These are phyloP conservation scores for Drosophila funebris DNA, from an alignment of 1,140 invertebrate genomes.

Conservation along the genomic window DNA sequence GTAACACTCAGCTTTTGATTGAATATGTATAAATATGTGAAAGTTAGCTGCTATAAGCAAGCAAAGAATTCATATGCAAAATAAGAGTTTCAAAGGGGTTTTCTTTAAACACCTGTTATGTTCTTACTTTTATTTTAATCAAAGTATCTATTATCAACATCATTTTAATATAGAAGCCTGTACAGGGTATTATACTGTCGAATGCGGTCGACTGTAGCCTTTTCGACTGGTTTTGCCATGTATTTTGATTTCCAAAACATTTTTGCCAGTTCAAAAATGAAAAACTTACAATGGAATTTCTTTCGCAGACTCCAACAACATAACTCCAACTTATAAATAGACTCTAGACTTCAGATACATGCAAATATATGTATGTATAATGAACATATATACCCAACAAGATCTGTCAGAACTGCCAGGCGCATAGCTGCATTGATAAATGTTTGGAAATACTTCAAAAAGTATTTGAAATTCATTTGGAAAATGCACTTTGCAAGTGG, in stretches of 20 bases:
- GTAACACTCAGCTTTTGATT: no score
- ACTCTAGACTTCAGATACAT: not conserved
- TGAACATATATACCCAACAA: not conserved
- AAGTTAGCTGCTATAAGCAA: no score
- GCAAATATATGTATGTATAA: not conserved
- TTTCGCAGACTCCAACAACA: not conserved
- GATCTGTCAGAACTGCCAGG: constrained; percentile 9
- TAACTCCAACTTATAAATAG: constrained; percentile 2
- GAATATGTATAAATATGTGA: no score
- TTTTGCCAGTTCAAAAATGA: constrained; percentile 48
- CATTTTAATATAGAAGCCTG: no score
- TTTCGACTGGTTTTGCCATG: no score
- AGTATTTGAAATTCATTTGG: constrained; percentile 8
- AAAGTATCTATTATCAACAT: no score
- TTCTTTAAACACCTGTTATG: no score
- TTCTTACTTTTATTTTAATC: no score
- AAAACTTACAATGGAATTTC: not conserved
- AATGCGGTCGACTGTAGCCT: no score
- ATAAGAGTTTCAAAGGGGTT: no score
- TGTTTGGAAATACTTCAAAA: not conserved
- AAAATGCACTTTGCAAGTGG: constrained; percentile 38
- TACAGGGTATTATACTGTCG: no score
- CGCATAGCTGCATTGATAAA: constrained; percentile 11
- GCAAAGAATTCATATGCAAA: no score
- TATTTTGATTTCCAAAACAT: constrained; percentile 65